Evolutionary conservation across 2,113 vertebrate genomes (phyloP), one percentile per base, ranked within the genome.

Genomic region (Parus major): DNA sequence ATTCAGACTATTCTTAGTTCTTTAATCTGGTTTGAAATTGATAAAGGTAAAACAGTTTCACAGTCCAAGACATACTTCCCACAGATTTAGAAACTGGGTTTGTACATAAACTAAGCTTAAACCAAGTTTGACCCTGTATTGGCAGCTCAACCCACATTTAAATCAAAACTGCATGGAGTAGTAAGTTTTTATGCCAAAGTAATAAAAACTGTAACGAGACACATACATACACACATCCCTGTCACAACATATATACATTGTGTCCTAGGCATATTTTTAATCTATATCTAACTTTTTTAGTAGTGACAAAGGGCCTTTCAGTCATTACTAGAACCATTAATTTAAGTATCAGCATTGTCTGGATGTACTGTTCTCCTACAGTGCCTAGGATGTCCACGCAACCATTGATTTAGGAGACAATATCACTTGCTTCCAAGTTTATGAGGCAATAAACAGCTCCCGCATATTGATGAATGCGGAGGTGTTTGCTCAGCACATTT

Each of bases 401-500:
- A 91, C 82, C 97, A 73, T 92, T 98, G 98, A 98, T 98, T 98
- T 98, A 98, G 95, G 98, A 98, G 97, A 98, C 98, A 97, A 87
- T 97, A 98, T 98, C 97, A 96, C 96, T 98, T 95, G 97, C 97
- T 97, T 97, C 97, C 97, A 97, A 98, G 97, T 98, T 98, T 98
- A 98, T 96, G 98, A 98, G 98, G 97, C 98, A 97, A 97, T 98
- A 98, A 98, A 98, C 97, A 98, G 98, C 95, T 97, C 96, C 96
- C 56, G 96, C 97, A 98, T 98, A 97, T 95, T 97, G 98, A 98
- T 98, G 98, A 97, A 86, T 36, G 87, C 17, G 0, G 94, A 97
- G 96, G 94, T 98, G 98, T 98, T 98, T 97, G 98, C 98, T 98
- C 98, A 98, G 98, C 98, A 98, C 97, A 97, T 98, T 97, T 81